Conservation (phyloP, 2,797 vertebrate species). For the Arvicola amphibius region DNA sequence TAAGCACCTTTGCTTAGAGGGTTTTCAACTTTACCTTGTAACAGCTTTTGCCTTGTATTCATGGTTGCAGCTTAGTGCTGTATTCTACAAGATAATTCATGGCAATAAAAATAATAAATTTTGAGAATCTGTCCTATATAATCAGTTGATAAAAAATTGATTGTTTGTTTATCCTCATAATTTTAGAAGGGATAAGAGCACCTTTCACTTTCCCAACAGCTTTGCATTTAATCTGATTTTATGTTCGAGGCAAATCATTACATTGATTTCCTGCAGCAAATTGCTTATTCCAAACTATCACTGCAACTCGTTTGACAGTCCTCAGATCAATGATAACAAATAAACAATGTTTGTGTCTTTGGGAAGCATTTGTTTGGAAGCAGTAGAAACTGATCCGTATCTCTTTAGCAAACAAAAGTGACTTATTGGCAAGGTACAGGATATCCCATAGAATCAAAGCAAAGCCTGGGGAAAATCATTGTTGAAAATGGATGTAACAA, state of each 20-base stretch:
- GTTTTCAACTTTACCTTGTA: not conserved
- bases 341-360: conserved; percentile 57
- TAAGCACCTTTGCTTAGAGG: not conserved
- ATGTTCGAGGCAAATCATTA: conserved; percentile 58
- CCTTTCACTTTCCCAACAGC: conserved; percentile 16
- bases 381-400: conserved; percentile 53
- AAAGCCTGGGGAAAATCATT: conserved; percentile 7
- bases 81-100: conserved; percentile 49
- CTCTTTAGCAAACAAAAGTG: conserved; percentile 60
- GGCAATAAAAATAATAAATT: conserved; percentile 62
- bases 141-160: conserved; percentile 68
- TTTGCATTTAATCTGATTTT: conserved; percentile 72
- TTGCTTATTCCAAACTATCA: conserved; percentile 51
- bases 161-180: conserved; percentile 61
- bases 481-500: not conserved
- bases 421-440: conserved; percentile 49
- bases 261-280: conserved; percentile 74
- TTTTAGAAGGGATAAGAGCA: conserved; percentile 61
- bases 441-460: conserved; percentile 32
- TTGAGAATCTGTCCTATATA: not conserved
- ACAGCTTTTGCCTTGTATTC: not conserved
- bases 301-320: conserved; percentile 48
- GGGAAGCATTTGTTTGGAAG: conserved; percentile 71
- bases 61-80: not conserved
- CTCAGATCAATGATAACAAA: conserved; percentile 72